These are phyloP conservation scores for Dolichomitus sp. DNA, from an alignment of 2,888 invertebrate genomes.

Conservation along the genomic window DNA sequence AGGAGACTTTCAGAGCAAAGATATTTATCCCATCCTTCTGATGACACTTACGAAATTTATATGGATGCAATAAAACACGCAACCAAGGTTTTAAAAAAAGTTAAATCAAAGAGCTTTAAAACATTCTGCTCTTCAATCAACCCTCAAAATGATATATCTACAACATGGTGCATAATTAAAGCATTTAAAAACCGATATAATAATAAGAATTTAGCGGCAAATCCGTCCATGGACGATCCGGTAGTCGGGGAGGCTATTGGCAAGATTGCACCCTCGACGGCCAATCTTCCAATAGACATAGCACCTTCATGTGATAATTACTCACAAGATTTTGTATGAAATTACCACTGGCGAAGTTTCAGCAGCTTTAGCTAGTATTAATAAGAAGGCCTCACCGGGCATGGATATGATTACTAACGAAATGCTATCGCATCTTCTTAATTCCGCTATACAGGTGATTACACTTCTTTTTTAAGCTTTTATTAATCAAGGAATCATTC, in stretches of 20 bases:
- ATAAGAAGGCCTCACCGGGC: too few relatives aligned
- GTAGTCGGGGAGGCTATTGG: not conserved
- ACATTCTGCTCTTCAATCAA: not conserved
- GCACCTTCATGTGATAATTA: not conserved
- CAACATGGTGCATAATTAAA: slow-evolving; percentile 16
- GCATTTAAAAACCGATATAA: slow-evolving; percentile 3
- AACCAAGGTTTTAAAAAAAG: not conserved
- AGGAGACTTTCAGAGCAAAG: not conserved
- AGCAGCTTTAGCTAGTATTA: too few relatives aligned
- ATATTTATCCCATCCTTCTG: not conserved
- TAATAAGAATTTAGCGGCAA: not conserved
- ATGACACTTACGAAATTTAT: not conserved
- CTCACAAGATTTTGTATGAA: not conserved
- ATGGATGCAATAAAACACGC: not conserved
- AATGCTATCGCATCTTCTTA: not conserved
- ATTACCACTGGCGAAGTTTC: not conserved
- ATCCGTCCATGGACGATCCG: not conserved
- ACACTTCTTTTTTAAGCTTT: not conserved
- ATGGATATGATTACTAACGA: slow-evolving; percentile 5
- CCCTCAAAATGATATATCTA: slow-evolving; percentile 15
- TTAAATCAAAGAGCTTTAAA: not conserved
- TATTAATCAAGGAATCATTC: not conserved
- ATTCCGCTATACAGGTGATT: not conserved
- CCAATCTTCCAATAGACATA: not conserved
- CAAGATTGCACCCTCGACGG: slow-evolving; percentile 5